phyloP scores from a whole-genome alignment of 1,140 invertebrate genomes.

The Triops longicaudatus region DNA sequence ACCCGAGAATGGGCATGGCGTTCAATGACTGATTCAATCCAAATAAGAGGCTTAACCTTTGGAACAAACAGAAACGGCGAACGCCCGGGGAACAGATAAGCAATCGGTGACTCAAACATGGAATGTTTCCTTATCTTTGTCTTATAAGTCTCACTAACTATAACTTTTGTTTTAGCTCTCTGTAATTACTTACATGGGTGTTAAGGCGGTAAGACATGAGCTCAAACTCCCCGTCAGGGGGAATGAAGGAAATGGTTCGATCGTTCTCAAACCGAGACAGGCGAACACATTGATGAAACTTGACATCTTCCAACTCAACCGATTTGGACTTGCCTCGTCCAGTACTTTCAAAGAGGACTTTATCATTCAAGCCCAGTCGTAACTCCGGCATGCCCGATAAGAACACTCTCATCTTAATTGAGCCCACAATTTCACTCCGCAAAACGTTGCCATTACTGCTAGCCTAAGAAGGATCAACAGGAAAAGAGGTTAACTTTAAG shows the following conservation, averaged over 20 bases:
- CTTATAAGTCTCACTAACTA: not conserved
- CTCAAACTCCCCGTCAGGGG: constrained; percentile 99
- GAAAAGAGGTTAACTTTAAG: not conserved
- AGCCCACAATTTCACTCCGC: constrained; percentile 95
- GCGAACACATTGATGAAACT: constrained; percentile 99
- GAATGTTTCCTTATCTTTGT: not conserved
- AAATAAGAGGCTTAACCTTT: constrained; percentile 91
- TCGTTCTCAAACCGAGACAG: constrained; percentile 97
- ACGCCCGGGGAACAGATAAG: constrained; percentile 13
- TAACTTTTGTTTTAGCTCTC: not conserved
- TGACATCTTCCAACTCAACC: constrained; percentile 97
- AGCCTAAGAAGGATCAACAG: constrained; percentile 46
- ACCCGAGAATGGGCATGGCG: constrained; percentile 95
- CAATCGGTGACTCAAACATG: constrained; percentile 5
- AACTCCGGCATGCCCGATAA: constrained; percentile 99
- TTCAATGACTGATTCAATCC: constrained; percentile 99
- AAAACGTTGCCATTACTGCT: constrained; percentile 97
- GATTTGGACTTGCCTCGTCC: constrained; percentile 97
- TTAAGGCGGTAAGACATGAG: constrained; percentile 99
- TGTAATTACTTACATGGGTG: constrained; percentile 67
- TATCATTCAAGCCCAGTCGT: constrained; percentile 95
- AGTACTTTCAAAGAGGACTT: constrained; percentile 96
- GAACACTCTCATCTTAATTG: constrained; percentile 98
- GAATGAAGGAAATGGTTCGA: constrained; percentile 96
- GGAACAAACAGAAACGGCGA: constrained; percentile 28